Percentiles rank a stretch among this genome's conserved stretches.
Evolutionary conservation across 2,113 vertebrate genomes (phyloP).

Genomic region (Hemicordylus capensis): DNA sequence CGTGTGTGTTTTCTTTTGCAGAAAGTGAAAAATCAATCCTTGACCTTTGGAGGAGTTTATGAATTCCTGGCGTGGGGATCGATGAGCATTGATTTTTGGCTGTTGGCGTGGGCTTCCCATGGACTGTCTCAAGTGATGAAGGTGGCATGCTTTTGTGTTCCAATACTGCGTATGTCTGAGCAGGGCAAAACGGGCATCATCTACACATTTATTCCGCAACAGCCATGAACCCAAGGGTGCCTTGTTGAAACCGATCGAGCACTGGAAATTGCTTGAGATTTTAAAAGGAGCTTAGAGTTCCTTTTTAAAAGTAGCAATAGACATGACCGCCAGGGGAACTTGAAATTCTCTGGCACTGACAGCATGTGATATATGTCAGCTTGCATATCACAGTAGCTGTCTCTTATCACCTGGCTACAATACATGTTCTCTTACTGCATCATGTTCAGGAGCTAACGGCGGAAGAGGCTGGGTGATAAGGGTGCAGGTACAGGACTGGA

Average conservation of each 20-base stretch:
- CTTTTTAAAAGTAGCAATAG: background rate
- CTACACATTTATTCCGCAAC: slow-evolving; percentile 9
- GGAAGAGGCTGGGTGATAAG: background rate
- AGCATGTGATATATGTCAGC: background rate
- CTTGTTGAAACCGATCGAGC: background rate
- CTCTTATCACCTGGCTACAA: background rate
- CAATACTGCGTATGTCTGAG: no score
- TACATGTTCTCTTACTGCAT: no score
- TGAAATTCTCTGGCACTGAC: background rate
- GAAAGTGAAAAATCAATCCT: slow-evolving; percentile 77
- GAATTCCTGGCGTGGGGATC: slow-evolving; percentile 79
- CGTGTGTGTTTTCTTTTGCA: slow-evolving; percentile 69
- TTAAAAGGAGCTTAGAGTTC: background rate
- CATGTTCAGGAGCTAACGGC: background rate
- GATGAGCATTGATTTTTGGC: slow-evolving; percentile 76
- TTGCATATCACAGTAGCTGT: background rate
- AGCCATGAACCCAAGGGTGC: fast-evolving
- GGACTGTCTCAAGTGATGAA: slow-evolving; percentile 59
- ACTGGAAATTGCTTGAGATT: background rate
- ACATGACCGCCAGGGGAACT: background rate
- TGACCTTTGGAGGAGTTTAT: slow-evolving; percentile 85
- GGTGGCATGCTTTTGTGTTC: slow-evolving; percentile 15
- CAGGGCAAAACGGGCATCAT: slow-evolving; percentile 60
- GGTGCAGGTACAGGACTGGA: background rate
- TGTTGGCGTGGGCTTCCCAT: slow-evolving; percentile 65